These are phyloP conservation scores for Teleogryllus oceanicus DNA, from an alignment of 2,888 invertebrate species.

Conservation along the genomic window DNA sequence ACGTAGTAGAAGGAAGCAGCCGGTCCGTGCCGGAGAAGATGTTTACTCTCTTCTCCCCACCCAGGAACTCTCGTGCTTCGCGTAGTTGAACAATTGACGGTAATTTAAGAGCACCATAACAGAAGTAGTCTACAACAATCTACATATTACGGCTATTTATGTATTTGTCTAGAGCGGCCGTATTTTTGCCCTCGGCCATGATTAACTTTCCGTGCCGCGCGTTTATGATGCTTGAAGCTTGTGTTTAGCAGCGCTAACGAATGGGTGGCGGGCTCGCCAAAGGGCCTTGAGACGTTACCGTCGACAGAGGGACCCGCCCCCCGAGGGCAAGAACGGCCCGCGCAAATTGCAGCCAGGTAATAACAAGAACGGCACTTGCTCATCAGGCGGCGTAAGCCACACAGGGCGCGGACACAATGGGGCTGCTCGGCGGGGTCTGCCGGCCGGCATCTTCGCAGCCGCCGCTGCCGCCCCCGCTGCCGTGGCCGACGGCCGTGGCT, in stretches of 20 bases:
- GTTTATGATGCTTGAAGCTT: slow-evolving; percentile 5
- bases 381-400: slow-evolving; percentile 18
- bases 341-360: background rate
- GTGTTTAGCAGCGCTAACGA: background rate
- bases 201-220: background rate
- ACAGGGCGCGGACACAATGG: slow-evolving; percentile 18
- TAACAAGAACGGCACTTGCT: slow-evolving; percentile 1
- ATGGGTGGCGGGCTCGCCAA: background rate
- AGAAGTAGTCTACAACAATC: slow-evolving; percentile 7
- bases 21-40: too few relatives aligned
- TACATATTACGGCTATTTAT: slow-evolving; percentile 10
- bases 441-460: background rate
- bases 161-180: background rate
- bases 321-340: background rate
- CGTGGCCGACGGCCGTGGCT: background rate
- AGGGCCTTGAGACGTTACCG: background rate
- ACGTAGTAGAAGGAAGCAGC: too few relatives aligned
- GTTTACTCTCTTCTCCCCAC: too few relatives aligned
- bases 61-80: too few relatives aligned
- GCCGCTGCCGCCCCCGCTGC: background rate
- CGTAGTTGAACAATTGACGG: background rate
- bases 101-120: background rate
- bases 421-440: too few relatives aligned
- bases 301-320: background rate
- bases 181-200: background rate